Percentiles rank a stretch among this genome's conserved stretches.
These are phyloP conservation scores for Puntigrus tetrazona DNA, from an alignment of 2,113 vertebrate genomes.

Conservation along the genomic window DNA sequence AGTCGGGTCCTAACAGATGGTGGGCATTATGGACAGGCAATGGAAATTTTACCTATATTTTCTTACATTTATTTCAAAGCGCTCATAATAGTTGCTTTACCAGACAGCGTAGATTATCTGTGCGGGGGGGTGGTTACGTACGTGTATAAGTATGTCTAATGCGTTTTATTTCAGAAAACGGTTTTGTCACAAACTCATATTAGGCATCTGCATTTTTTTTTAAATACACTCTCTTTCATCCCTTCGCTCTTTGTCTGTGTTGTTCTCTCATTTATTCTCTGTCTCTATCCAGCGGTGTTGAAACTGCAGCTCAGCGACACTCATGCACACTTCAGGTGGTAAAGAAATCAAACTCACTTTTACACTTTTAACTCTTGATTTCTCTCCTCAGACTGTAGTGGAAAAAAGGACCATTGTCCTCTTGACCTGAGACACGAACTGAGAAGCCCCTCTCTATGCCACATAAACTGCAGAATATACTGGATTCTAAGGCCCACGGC, in stretches of 20 bases:
- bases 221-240: slow-evolving; percentile 31
- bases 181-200: not conserved
- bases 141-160: slow-evolving; percentile 12
- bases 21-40: slow-evolving; percentile 54
- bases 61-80: slow-evolving; percentile 46
- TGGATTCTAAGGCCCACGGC: not conserved
- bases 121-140: not conserved
- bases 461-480: slow-evolving; percentile 12
- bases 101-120: slow-evolving; percentile 48
- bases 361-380: not conserved
- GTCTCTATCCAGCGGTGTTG: not conserved
- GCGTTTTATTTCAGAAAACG: slow-evolving; percentile 34
- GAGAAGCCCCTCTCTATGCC: not conserved
- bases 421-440: slow-evolving; percentile 1
- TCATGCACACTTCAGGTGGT: slow-evolving; percentile 45
- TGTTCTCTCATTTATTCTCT: not conserved
- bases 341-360: slow-evolving; percentile 41
- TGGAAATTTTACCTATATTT: slow-evolving; percentile 52
- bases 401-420: not conserved
- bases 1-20: slow-evolving; percentile 60
- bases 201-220: slow-evolving; percentile 40
- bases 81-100: slow-evolving; percentile 43
- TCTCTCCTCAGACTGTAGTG: not conserved
- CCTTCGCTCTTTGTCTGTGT: not conserved
- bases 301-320: slow-evolving; percentile 27